Conservation (phyloP, 1,140 invertebrate genomes). For the Drosophila novamexicana region DNA sequence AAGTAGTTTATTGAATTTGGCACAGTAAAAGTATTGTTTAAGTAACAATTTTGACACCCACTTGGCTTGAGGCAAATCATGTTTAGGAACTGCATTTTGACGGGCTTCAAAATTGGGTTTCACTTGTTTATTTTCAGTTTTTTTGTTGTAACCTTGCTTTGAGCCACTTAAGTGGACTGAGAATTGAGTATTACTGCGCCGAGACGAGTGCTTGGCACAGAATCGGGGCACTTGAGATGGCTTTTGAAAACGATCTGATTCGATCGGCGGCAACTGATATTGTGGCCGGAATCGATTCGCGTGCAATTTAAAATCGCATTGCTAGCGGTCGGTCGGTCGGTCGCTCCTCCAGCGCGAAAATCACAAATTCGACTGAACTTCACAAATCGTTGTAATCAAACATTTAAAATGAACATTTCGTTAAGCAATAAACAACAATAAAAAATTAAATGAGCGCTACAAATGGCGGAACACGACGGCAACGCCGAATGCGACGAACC, state of each 20-base stretch:
- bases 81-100: constrained; percentile 69
- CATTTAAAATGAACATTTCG: constrained; percentile 81
- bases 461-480: constrained; percentile 75
- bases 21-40: neutral
- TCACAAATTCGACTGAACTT: constrained; percentile 83
- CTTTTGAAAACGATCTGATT: constrained; percentile 32
- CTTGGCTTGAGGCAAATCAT: constrained; percentile 74
- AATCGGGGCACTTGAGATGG: constrained; percentile 16
- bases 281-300: constrained; percentile 48
- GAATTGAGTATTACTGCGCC: constrained; percentile 5
- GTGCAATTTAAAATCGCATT: constrained; percentile 68
- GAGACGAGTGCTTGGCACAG: constrained; percentile 10
- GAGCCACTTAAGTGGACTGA: constrained; percentile 2
- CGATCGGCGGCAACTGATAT: constrained; percentile 25
- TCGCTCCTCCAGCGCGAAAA: constrained; percentile 73
- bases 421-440: constrained; percentile 82
- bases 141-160: constrained; percentile 11
- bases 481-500: constrained; percentile 12
- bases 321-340: constrained; percentile 43
- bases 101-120: neutral
- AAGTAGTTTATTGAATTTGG: constrained; percentile 3
- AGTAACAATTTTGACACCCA: constrained; percentile 47
- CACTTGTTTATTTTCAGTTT: neutral
- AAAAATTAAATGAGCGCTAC: constrained; percentile 79
- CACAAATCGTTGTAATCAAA: constrained; percentile 84